Base-by-base conservation (phyloP, 2,888 invertebrate genomes). In the Pterostichus niger region DNA sequence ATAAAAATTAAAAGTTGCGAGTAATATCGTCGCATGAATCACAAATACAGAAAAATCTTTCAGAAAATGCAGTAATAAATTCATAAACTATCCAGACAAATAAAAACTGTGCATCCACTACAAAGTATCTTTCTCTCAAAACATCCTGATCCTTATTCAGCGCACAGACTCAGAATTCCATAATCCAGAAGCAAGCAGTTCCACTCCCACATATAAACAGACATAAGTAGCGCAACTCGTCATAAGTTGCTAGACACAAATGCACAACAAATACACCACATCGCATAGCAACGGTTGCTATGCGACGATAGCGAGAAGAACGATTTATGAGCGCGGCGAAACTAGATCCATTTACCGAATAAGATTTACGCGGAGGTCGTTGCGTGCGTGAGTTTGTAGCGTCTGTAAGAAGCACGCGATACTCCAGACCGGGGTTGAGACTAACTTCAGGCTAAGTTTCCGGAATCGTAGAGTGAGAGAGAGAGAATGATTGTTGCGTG, bases 311-410 rank as follows among this genome's bases (percentile, higher is more conserved):
- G 33, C 40, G n/a, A n/a, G 15, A 24, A 17, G 44, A 13, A 24
- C 73, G 78, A 78, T 78, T 78, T 78, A 78, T 44, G 78, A 59
- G 13, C 78, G 33, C 9, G 17, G 10, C 59, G 61, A 61, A 44
- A 77, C 49, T 78, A 61, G 52, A 78, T 78, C 78, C 78, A 78
- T 78, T 78, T 78, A 78, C 78, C 56, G 77, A 77, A 77, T 77
- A 77, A 77, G 77, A 77, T 77, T 77, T 77, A 77, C 56, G 71
- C 44, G n/a, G 52, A 13, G 13, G 52, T n/a, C 52, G n/a, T 6
- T 40, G 11, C 5, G 56, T 56, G 56, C 56, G 56, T 56, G 56
- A 56, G 56, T 56, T 56, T 56, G 49, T 40, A 0, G 40, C 5
- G 40, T 40, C 40, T 40, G 3, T 3, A 24, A 24, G 24, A 24